These are phyloP conservation scores for Antheraea assamensis DNA, from an alignment of 2,888 invertebrate genomes.

Conservation along the genomic window DNA sequence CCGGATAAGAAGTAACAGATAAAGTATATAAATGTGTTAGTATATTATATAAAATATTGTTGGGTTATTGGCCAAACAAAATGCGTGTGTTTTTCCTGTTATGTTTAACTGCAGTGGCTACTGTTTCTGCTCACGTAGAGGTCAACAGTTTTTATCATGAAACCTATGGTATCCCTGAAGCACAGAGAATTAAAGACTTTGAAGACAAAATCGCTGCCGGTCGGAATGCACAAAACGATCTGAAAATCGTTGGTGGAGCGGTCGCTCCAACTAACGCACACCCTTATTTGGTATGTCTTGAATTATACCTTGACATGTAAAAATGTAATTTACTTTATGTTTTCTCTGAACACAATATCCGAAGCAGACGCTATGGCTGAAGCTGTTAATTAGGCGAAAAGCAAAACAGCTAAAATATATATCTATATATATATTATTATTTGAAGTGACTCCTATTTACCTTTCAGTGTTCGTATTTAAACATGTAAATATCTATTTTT, in stretches of 20 bases:
- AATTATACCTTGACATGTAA: neutral
- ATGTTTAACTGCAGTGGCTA: neutral
- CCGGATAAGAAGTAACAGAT: neutral
- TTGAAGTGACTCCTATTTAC: too few species aligned
- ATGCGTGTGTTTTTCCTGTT: constrained; percentile 5
- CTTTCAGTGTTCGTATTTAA: too few species aligned
- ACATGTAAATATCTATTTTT: too few species aligned
- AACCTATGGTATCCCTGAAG: constrained; percentile 11
- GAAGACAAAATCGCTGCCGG: constrained; percentile 3
- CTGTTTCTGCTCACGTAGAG: constrained; percentile 10
- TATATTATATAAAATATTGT: neutral
- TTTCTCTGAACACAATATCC: too few species aligned
- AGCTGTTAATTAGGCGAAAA: too few species aligned
- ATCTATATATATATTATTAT: too few species aligned
- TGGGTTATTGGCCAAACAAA: neutral
- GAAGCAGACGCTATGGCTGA: too few species aligned
- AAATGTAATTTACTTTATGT: too few species aligned
- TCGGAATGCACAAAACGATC: neutral
- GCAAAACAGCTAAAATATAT: too few species aligned
- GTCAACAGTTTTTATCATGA: constrained; percentile 7
- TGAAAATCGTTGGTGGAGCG: constrained; percentile 59
- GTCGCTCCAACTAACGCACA: constrained; percentile 45
- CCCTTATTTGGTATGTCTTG: constrained; percentile 49
- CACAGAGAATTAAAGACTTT: constrained; percentile 3
- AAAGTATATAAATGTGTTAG: neutral